A percentile compares a stretch with the other conserved stretches of the same genome.
Evolutionary conservation across 2,797 vertebrate species (phyloP).

Genomic region (Hyperoplus lanceolatus): DNA sequence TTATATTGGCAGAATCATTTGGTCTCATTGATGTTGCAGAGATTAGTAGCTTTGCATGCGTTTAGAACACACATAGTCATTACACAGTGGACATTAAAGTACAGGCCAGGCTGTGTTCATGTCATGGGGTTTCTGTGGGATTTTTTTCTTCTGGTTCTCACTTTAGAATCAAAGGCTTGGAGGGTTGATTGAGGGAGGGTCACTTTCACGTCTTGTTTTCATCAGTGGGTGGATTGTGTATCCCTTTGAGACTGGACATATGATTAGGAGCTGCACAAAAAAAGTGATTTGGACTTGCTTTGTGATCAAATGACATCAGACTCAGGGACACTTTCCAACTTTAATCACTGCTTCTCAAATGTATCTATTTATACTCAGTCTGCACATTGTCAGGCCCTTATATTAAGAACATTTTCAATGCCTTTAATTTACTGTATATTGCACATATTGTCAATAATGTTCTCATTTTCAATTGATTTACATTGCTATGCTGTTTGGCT

Average conservation of each 20-base stretch:
- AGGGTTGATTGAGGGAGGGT: slow-evolving; percentile 2
- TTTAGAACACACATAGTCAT: slow-evolving; percentile 41
- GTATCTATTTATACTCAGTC: too few species aligned
- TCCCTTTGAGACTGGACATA: background rate
- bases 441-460: too few species aligned
- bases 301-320: background rate
- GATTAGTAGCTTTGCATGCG: slow-evolving; percentile 50
- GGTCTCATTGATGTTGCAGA: slow-evolving; percentile 48
- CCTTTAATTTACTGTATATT: too few species aligned
- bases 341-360: too few species aligned
- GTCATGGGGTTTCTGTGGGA: slow-evolving; percentile 36
- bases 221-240: background rate
- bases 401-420: too few species aligned
- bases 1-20: slow-evolving; percentile 23
- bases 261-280: background rate
- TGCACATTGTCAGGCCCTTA: too few species aligned
- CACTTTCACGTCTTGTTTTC: slow-evolving; percentile 8
- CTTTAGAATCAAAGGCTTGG: slow-evolving; percentile 21
- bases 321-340: too few species aligned
- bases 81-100: slow-evolving; percentile 35
- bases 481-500: too few species aligned
- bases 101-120: slow-evolving; percentile 18
- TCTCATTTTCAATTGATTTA: too few species aligned
- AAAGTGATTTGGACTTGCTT: background rate
- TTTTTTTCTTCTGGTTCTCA: slow-evolving; percentile 46